These are phyloP conservation scores for Matsumyia berberina DNA, from an alignment of 2,888 invertebrate genomes.

Conservation along the genomic window DNA sequence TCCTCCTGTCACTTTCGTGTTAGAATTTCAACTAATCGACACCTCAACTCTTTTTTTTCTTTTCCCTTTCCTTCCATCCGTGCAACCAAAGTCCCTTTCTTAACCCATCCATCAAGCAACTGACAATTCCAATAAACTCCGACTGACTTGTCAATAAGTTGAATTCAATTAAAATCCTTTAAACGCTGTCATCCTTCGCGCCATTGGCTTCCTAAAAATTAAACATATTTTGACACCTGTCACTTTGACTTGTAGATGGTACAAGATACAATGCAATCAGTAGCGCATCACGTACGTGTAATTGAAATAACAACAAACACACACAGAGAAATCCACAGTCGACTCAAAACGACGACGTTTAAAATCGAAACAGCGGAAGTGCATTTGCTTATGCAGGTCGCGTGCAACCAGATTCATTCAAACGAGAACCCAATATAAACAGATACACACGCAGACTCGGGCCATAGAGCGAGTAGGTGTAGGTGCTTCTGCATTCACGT, in stretches of 20 bases:
- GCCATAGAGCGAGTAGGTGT: neutral
- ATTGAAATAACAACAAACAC: conserved; percentile 72
- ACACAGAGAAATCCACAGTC: conserved; percentile 10
- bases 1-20: no score
- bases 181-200: conserved; percentile 59
- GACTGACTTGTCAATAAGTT: conserved; percentile 61
- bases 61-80: no score
- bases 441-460: conserved; percentile 24
- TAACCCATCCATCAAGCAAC: conserved; percentile 59
- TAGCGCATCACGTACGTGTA: conserved; percentile 71
- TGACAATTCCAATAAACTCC: conserved; percentile 63
- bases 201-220: conserved; percentile 63
- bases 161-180: conserved; percentile 72
- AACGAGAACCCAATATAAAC: conserved; percentile 68
- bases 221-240: conserved; percentile 74
- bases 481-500: conserved; percentile 1
- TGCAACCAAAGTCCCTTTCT: conserved; percentile 23
- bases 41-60: no score
- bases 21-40: no score
- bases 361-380: conserved; percentile 71
- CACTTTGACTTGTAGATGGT: conserved; percentile 74
- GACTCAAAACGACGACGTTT: conserved; percentile 15
- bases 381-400: conserved; percentile 76
- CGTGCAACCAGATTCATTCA: conserved; percentile 75
- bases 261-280: conserved; percentile 69